Base-by-base conservation (phyloP, 1,140 invertebrate genomes). In the Archivesica marissinica region DNA sequence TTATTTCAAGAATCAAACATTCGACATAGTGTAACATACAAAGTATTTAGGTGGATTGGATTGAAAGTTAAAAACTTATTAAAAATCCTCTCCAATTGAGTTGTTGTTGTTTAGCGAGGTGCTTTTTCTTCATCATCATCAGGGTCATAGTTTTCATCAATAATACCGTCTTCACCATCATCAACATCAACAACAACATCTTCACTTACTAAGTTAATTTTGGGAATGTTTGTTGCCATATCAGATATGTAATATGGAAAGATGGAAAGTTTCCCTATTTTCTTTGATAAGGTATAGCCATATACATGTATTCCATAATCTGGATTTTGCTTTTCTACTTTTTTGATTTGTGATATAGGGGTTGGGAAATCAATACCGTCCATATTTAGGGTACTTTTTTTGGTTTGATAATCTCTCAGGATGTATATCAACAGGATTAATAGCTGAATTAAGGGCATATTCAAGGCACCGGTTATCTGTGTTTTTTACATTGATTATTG, bases 401-500 rank as follows among this genome's bases (percentile, higher is more conserved):
- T 39, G 39, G 2, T 39, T 66, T 7, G 30, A 38, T 38, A 38
- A 66, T 11, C 38, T 66, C 20, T 66, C 17, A 15, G 38, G 4
- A n/a, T 61, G n/a, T 0, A 33, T 56, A 52, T 54, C n/a, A 2
- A 38, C 61, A 2, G 52, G 72, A 72, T 76, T 7, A 15, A 76
- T 28, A 30, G 81, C 81, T 23, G 70, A 44, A 7, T 64, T 38
- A 33, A 76, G 9, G 20, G 70, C 38, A 38, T 54, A 66, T 20
- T 35, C 7, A 25, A 84, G 33, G 61, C 81, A 84, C 44, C 25
- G 56, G n/a, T 84, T 59, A 77, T 84, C 80, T 47, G 56, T 39
- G 38, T 82, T 82, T 47, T 82, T 72, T 68, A 74, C 70, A 50
- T 82, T 74, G 35, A 70, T 52, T n/a, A 85, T 85, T 4, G 82